Evolutionary conservation across 2,888 invertebrate species (phyloP).

Genomic region (Eucriotettix oculatus): DNA sequence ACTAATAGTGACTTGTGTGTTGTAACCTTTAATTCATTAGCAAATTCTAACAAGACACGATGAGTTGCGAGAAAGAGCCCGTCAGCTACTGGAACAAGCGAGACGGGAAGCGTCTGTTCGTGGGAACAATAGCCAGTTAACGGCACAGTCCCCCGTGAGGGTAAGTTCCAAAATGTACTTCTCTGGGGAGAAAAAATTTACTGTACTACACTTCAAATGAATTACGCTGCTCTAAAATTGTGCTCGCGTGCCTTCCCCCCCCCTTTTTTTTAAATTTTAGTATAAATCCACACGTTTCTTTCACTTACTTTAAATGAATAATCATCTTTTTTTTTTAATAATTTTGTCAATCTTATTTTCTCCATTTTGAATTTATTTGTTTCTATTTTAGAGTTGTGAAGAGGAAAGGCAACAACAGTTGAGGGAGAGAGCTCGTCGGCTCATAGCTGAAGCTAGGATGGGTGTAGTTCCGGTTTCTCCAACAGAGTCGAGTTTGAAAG

Average conservation of each 20-base stretch:
- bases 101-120: conserved; percentile 42
- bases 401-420: conserved; percentile 75
- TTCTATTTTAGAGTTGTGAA: conserved; percentile 26
- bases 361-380: too few relatives aligned
- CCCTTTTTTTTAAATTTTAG: too few relatives aligned
- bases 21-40: conserved; percentile 1
- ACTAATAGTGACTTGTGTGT: too few relatives aligned
- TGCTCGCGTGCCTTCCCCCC: too few relatives aligned
- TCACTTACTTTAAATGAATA: background rate
- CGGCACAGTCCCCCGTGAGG: conserved; percentile 25
- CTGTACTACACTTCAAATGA: background rate
- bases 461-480: conserved; percentile 29
- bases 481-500: background rate
- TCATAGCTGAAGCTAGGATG: conserved; percentile 73
- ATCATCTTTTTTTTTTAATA: conserved; percentile 14
- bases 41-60: conserved; percentile 47
- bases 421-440: conserved; percentile 70
- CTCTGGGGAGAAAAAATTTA: background rate
- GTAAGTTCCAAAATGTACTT: conserved; percentile 20
- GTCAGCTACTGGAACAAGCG: conserved; percentile 65
- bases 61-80: conserved; percentile 69
- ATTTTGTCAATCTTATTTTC: too few relatives aligned
- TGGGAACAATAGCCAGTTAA: conserved; percentile 2
- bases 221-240: too few relatives aligned
- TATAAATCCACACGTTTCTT: background rate